Percentiles rank a stretch among this genome's conserved stretches.
Evolutionary conservation across 1,140 invertebrate species (phyloP).

Genomic region (Potamilus streckersoni): DNA sequence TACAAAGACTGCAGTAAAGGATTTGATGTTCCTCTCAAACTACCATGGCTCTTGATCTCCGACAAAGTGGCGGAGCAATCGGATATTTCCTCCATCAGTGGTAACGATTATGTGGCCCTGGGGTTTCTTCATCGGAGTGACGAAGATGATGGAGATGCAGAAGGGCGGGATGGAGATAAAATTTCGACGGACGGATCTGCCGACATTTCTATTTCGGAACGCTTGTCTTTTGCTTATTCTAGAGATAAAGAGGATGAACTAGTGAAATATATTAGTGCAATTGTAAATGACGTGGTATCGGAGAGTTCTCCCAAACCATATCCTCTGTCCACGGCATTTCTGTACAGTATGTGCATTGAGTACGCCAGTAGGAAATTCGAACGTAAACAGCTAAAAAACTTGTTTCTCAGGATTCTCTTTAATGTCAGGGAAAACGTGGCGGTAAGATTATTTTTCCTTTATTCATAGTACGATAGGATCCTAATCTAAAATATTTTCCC

Average conservation of each 20-base stretch:
- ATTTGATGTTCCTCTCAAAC: slow-evolving; percentile 47
- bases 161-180: slow-evolving; percentile 6
- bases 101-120: slow-evolving; percentile 17
- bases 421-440: slow-evolving; percentile 44
- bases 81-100: slow-evolving; percentile 7
- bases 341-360: slow-evolving; percentile 52
- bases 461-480: too few relatives aligned
- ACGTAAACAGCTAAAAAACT: slow-evolving; percentile 37
- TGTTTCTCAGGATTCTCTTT: slow-evolving; percentile 46
- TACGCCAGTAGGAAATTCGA: slow-evolving; percentile 49
- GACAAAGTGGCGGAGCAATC: slow-evolving; percentile 15
- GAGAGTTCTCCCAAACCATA: slow-evolving; percentile 36
- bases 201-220: slow-evolving; percentile 32
- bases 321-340: slow-evolving; percentile 46
- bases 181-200: slow-evolving; percentile 35
- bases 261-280: slow-evolving; percentile 45
- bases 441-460: slow-evolving; percentile 39
- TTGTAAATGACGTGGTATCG: slow-evolving; percentile 31
- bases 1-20: slow-evolving; percentile 59
- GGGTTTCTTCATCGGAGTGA: slow-evolving; percentile 13
- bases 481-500: too few relatives aligned
- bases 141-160: slow-evolving; percentile 36
- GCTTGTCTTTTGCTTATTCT: slow-evolving; percentile 48
- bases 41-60: slow-evolving; percentile 45
- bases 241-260: slow-evolving; percentile 55